Base-by-base conservation (phyloP, 2,888 invertebrate genomes). In the Parascotia fuliginaria region DNA sequence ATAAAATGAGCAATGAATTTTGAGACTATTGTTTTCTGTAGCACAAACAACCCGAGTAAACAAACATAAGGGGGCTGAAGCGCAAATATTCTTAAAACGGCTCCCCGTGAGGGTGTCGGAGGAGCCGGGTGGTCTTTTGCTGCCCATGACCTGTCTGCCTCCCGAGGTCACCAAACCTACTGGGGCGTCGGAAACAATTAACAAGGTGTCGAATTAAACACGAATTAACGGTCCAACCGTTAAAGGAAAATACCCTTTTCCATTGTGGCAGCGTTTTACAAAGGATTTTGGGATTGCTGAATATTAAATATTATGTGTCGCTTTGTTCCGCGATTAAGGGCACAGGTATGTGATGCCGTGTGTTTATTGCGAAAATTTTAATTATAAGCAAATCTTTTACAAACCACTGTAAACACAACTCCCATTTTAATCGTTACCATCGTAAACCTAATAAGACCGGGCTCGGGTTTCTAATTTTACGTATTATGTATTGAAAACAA, bases 141-240 rank as follows among this genome's bases (percentile, higher is more conserved):
- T 82, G 87, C 78, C 85, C 84, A 77, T 77, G 79, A 76, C 79
- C 81, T 79, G 79, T 77, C 77, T 70, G 54, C 75, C 75, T 67
- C 65, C 71, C 77, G 83, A 87, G 91, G 91, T 89, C 90, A 86
- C 89, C 89, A 89, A 85, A 88, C 87, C 84, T 85, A 85, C 87
- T 78, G 79, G 83, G 85, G 88, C 83, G 87, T 86, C 81, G 85
- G 81, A 91, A 91, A 91, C 91, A 92, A 92, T 92, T 92, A 92
- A 92, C 92, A 87, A 92, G 92, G 92, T 92, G 92, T 92, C 92
- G 92, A 92, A 92, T 92, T 92, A 92, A 88, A 92, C 89, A 86
- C 89, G 87, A 90, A 89, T 92, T 92, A 92, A 87, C 89, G 89
- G 81, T 86, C 78, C 75, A 79, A 83, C 85, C 87, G 88, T 89